Base-by-base conservation (phyloP, 2,888 invertebrate genomes). In the Ophioninae sp. region DNA sequence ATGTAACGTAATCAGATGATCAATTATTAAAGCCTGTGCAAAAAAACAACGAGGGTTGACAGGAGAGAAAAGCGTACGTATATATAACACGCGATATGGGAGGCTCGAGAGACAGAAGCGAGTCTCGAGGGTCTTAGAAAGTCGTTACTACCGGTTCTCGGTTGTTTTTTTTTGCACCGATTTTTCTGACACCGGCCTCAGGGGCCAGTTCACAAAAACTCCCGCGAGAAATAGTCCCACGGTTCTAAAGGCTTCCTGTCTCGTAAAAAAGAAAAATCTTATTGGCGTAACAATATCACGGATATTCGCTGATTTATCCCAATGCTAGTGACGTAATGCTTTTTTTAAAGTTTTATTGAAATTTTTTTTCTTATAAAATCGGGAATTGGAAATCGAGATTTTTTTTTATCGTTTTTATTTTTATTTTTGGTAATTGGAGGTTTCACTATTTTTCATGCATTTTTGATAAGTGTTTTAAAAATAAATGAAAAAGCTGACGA, bases 1-100 rank as follows among this genome's bases (percentile, higher is more conserved):
- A 91, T 90, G 91, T 91, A 92, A 91, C 91, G 91, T 92, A 92
- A 92, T 92, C 92, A 92, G 91, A 92, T 91, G 92, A 92, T 92
- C 92, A 92, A 92, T 92, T 92, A 92, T 92, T 92, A 91, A 92
- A 91, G 90, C 88, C 90, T 87, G 89, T 87, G 87, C 89, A 89
- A 91, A 77, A 30, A 91, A 91, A 92, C 91, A 92, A 92, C 91
- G 91, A 91, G 92, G 92, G 92, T 92, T 92, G 92, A 92, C 92
- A 91, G 84, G 75, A 82, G 84, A 82, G 78, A 78, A 81, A 41
- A 69, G 68, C 37, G 61, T 64, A 63, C 64, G 39, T 79, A 65
- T 79, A 75, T 82, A 79, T 78, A 81, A 78, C 83, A 71, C 78
- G 81, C 78, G 81, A 75, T 82, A 82, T 82, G 85, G 80, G 77